phyloP scores from a whole-genome alignment of 2,888 invertebrate genomes.

The Drosophila niveifrons region DNA sequence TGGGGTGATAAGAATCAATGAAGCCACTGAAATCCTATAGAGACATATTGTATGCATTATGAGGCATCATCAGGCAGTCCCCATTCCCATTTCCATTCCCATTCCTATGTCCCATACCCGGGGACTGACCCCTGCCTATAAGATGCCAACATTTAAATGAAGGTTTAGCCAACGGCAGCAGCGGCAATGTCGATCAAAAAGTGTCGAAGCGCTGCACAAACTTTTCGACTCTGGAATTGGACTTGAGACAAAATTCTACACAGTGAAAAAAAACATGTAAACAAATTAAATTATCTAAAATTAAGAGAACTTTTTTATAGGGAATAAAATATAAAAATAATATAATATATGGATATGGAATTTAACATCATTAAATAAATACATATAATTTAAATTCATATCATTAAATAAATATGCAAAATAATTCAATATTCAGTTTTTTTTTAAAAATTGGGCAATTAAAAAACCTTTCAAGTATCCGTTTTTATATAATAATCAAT shows the following conservation, averaged over 20 bases:
- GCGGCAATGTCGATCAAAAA: slow-evolving; percentile 17
- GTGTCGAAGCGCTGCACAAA: slow-evolving; percentile 27
- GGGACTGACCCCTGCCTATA: slow-evolving; percentile 18
- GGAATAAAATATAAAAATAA: neutral
- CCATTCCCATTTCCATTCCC: slow-evolving; percentile 11
- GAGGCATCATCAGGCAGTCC: slow-evolving; percentile 63
- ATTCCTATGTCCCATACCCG: neutral
- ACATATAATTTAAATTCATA: no score
- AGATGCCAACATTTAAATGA: slow-evolving; percentile 73
- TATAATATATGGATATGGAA: no score
- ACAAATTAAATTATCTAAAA: neutral
- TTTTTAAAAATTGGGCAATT: no score
- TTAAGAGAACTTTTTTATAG: neutral
- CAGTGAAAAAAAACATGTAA: neutral
- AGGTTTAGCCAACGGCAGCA: slow-evolving; percentile 67
- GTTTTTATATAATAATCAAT: no score
- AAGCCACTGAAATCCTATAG: slow-evolving; percentile 85
- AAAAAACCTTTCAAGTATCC: no score
- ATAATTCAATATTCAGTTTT: no score
- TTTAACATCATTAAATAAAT: no score
- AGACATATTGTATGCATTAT: slow-evolving; percentile 84
- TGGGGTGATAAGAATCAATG: slow-evolving; percentile 86
- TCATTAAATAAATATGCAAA: no score
- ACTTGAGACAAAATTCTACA: slow-evolving; percentile 5
- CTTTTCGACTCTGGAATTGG: slow-evolving; percentile 14